Base-by-base conservation (phyloP, 2,113 vertebrate genomes). In the Lonchura striata region DNA sequence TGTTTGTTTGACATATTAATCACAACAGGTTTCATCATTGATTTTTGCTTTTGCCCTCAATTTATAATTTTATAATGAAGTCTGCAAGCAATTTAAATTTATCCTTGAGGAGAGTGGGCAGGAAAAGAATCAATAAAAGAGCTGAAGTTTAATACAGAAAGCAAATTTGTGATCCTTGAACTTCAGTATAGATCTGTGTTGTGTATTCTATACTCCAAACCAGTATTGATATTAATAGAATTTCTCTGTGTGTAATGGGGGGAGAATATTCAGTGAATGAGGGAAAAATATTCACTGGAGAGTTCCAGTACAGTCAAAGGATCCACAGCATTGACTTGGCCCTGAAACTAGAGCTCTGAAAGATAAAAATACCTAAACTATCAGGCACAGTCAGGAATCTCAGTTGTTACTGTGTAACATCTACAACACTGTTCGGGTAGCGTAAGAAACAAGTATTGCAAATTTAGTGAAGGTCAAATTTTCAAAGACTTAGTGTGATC, bases 1-100 rank as follows among this genome's bases (percentile, higher is more conserved):
- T 90, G 15, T 72, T 90, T 96, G 30, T 74, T 91, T 95, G 76
- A 90, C 24, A 21, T 95, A 69, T 79, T 82, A 85, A 90, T 64
- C 80, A 79, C 56, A 92, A 33, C 8, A 77, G 50, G 33, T 82
- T 53, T 95, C 44, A 80, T 64, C 6, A 82, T 2, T 82, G 72
- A 91, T 66, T 82, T 82, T 80, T 96, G 39, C 11, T 76, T 82
- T 61, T 76, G 2, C 30, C 6, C 23, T 83, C 28, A 84, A 44
- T 90, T 93, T 92, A n/a, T 89, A 80, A 82, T 81, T 82, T 89
- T 84, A 71, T 90, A 78, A 86, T 76, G 33, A 88, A 86, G 42
- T 66, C 80, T 92, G 81, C 7, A 93, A 90, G 78, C 39, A 66
- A 59, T 87, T 92, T 91, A 41, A 33, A 88, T 74, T 90, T 90